These are phyloP conservation scores for Alviniconcha strummeri DNA, from an alignment of 2,888 invertebrate genomes.

Conservation along the genomic window DNA sequence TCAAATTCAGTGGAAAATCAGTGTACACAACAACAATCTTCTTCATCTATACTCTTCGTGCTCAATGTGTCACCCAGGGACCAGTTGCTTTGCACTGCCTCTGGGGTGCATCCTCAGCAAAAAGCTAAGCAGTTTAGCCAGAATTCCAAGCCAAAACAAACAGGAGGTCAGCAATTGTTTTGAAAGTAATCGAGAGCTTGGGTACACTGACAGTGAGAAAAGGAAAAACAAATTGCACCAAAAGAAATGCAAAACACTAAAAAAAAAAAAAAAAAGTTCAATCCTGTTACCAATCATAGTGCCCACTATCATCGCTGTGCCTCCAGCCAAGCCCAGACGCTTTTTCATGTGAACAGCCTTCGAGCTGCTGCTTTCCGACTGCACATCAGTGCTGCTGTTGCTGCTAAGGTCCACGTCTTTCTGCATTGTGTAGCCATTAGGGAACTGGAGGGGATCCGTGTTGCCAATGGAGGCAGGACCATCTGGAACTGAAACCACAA, in stretches of 20 bases:
- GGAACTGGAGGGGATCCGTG: conserved; percentile 4
- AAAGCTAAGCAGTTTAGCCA: too few relatives aligned
- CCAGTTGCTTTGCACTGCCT: too few relatives aligned
- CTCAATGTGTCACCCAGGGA: too few relatives aligned
- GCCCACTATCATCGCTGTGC: conserved; percentile 87
- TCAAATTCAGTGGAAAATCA: too few relatives aligned
- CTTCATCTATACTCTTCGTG: too few relatives aligned
- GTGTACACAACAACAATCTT: too few relatives aligned
- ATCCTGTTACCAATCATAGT: conserved; percentile 87
- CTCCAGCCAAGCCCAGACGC: conserved; percentile 86
- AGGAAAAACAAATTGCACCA: too few relatives aligned
- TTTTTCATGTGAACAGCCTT: conserved; percentile 72
- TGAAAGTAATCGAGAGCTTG: too few relatives aligned
- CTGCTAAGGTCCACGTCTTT: background rate
- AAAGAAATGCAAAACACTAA: background rate
- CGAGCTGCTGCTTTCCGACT: background rate
- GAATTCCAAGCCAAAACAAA: too few relatives aligned
- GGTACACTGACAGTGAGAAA: too few relatives aligned
- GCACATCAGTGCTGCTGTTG: background rate
- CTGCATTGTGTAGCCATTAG: conserved; percentile 1
- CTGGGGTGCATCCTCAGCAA: too few relatives aligned
- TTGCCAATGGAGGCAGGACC: conserved; percentile 9
- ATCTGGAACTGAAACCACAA: background rate
- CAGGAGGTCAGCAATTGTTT: too few relatives aligned
- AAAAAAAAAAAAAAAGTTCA: background rate